These are phyloP conservation scores for Psilopsiagon aurifrons DNA, from an alignment of 2,113 vertebrate species.

Conservation along the genomic window DNA sequence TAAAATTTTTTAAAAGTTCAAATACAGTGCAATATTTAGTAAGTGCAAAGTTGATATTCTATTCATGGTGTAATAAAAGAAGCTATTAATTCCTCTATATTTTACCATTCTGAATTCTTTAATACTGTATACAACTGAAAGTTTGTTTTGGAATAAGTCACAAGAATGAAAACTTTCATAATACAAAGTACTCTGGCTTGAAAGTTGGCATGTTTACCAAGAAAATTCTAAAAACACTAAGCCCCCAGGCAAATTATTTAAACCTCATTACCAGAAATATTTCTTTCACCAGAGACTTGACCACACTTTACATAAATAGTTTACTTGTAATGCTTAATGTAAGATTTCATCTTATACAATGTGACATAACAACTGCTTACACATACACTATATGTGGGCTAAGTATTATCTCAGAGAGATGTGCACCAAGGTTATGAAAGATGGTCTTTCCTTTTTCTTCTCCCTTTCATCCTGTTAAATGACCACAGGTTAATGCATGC, in stretches of 20 bases:
- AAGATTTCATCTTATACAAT: background rate
- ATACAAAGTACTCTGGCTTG: background rate
- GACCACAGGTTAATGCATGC: background rate
- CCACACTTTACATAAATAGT: background rate
- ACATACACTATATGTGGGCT: background rate
- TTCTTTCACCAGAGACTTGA: background rate
- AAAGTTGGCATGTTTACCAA: background rate
- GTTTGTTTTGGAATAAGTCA: slow-evolving; percentile 33
- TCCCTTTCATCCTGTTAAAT: background rate
- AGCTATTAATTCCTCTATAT: background rate
- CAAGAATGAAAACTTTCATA: slow-evolving; percentile 40
- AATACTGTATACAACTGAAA: slow-evolving; percentile 16
- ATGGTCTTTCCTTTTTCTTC: background rate
- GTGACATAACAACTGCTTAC: background rate
- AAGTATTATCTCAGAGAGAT: background rate
- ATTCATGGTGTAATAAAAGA: background rate
- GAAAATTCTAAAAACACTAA: background rate
- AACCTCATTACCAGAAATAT: slow-evolving; percentile 11
- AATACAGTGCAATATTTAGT: background rate
- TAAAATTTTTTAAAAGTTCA: background rate
- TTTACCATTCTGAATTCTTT: background rate
- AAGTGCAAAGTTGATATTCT: background rate
- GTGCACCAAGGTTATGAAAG: background rate
- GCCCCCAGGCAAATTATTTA: slow-evolving; percentile 38
- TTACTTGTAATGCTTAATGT: background rate